phyloP scores from a whole-genome alignment of 2,888 invertebrate genomes.

The Laspeyria flexula region DNA sequence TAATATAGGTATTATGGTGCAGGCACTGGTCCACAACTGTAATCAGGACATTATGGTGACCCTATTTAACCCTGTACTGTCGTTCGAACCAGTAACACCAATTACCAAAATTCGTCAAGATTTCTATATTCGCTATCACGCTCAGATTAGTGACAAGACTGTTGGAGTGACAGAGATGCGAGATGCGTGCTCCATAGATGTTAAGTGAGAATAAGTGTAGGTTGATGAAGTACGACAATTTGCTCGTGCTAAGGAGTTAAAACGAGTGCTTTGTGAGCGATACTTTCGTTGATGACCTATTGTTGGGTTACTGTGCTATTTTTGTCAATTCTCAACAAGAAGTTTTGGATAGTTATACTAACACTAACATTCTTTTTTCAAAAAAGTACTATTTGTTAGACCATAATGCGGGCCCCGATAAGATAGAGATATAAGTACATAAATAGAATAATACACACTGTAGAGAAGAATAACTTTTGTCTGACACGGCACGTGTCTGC shows the following conservation, averaged over 20 bases:
- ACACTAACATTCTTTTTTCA: no score
- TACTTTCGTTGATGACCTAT: slow-evolving; percentile 10
- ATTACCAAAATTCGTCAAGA: slow-evolving; percentile 44
- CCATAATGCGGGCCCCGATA: no score
- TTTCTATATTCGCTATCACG: slow-evolving; percentile 27
- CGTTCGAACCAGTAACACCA: slow-evolving; percentile 33
- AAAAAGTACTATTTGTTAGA: no score
- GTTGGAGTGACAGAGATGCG: slow-evolving; percentile 20
- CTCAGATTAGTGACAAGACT: slow-evolving; percentile 6
- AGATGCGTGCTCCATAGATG: slow-evolving; percentile 7
- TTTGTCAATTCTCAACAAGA: neutral
- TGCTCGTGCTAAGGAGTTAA: slow-evolving; percentile 17
- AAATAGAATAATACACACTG: no score
- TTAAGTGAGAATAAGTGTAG: slow-evolving; percentile 22
- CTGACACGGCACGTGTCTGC: no score
- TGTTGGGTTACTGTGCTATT: neutral
- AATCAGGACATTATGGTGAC: slow-evolving; percentile 10
- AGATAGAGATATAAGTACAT: no score
- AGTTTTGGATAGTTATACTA: no score
- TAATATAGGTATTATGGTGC: no score
- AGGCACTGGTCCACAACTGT: slow-evolving; percentile 9
- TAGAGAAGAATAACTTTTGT: no score
- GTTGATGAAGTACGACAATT: slow-evolving; percentile 36
- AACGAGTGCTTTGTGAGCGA: slow-evolving; percentile 12
- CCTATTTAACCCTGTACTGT: slow-evolving; percentile 16